These are phyloP conservation scores for Chiridota heheva DNA, from an alignment of 35 echinoderm and acorn worm species.

Conservation along the genomic window DNA sequence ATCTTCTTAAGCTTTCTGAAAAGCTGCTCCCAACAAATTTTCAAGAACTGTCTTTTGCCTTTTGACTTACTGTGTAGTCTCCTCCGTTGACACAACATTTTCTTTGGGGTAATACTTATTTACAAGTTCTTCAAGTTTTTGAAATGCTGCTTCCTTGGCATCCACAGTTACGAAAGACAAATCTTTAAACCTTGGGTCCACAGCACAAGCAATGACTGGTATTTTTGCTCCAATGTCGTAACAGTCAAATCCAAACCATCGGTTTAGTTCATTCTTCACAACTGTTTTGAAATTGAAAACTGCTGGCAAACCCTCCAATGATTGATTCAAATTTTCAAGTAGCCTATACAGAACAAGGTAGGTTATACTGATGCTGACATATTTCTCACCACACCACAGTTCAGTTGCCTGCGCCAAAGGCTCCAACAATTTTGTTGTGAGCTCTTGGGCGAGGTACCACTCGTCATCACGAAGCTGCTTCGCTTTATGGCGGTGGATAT, in stretches of 20 bases:
- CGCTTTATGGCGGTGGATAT: background rate
- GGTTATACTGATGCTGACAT: slow-evolving; percentile 19
- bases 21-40: too few species aligned
- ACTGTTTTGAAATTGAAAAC: background rate
- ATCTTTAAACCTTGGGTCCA: background rate
- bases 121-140: too few species aligned
- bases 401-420: slow-evolving; percentile 1
- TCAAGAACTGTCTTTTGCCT: too few species aligned
- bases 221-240: background rate
- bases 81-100: too few species aligned
- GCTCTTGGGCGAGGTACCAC: slow-evolving; percentile 1
- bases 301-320: background rate
- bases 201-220: slow-evolving; percentile 11
- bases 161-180: too few species aligned
- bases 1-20: too few species aligned
- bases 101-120: too few species aligned
- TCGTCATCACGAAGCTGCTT: background rate
- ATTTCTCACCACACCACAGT: slow-evolving; percentile 3
- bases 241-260: background rate
- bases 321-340: background rate
- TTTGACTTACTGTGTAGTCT: too few species aligned
- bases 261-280: background rate
- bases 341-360: slow-evolving; percentile 4
- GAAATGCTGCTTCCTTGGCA: too few species aligned
- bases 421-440: background rate